Evolutionary conservation across 2,797 vertebrate genomes (phyloP), one percentile per base, ranked within the genome.

Genomic region (Anguilla megastoma): DNA sequence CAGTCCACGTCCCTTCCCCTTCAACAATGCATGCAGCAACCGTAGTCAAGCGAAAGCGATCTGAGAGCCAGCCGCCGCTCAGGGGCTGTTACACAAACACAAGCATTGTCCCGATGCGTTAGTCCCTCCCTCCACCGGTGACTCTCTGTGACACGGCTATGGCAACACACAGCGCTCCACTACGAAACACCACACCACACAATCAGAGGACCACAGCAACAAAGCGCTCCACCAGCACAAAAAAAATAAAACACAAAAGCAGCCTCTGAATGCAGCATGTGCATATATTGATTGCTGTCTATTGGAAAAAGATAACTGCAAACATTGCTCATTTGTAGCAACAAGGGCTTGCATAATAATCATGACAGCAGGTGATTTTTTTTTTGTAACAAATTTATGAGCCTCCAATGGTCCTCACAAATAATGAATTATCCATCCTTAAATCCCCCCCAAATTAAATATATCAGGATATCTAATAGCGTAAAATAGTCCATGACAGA

Each of bases 81-180:
- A 94, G 95, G 95, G 94, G 94, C 95, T 92, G 92, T 94, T 96
- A 94, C 94, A 96, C 95, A 97, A 96, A 96, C 95, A 95, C 92
- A 88, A 94, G 94, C 94, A 96, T 97, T 96, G 96, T 97, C 93
- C 94, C 66, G 58, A 88, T 87, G 93, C 88, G 41, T 50, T 95
- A 96, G 95, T 95, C 95, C 96, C 96, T 96, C 96, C 96, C 95
- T 92, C 94, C 89, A 86, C 56, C 87, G 93, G 93, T 93, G 93
- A 95, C 93, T 94, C 94, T 89, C 91, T 90, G 93, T 94, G 93
- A 94, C 93, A 95, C 91, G 54, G 69, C 36, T 45, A 63, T 71
- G 58, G 85, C 69, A 85, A 88, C 84, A 74, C 84, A 74, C 82
- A 88, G 33, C 82, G 24, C 63, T 56, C 60, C 87, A 45, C 69